Base-by-base conservation (phyloP, 2,888 invertebrate genomes). In the Lasioglossum pauxillum region DNA sequence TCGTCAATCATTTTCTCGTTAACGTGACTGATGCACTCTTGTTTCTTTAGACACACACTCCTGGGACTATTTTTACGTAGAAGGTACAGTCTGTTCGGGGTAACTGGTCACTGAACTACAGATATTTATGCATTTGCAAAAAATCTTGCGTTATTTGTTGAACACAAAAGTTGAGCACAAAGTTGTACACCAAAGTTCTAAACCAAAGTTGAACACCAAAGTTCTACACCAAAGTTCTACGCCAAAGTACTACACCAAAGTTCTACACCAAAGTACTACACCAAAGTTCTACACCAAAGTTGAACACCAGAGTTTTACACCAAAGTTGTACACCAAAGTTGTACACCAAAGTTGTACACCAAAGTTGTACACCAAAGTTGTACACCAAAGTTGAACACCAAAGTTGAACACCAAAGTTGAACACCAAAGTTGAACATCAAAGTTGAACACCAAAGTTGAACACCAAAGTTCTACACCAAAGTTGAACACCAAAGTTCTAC, bases 1-100 rank as follows among this genome's bases (percentile, higher is more conserved):
- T 64, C 69, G 69, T 78, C 46, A 69, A 78, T 78, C 77, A 78
- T 69, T 49, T 78, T 77, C 77, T 67, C 49, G 77, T 78, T 69
- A 69, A 69, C 35, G 49, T 10, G 49, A 38, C 69, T 78, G 49
- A 67, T 49, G 10, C 35, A 38, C 67, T 44, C 67, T 57, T 49
- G 78, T 35, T 46, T 69, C 35, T 46, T 53, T 69, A n/a, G 49
- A 16, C 69, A 12, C 27, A 49, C 46, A 14, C 49, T 19, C 31
- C 3, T 0, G 8, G 10, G 41, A 19, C 27, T 35, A 49, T 46
- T 53, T 78, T 53, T 69, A 10, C 35, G 27, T 12, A 27, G 60
- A 16, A 2, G 4, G 8, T 31, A 44, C 10, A 14, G 23, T 12
- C 12, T 0, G 46, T 46, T 35, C 64, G n/a, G 49, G 16, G 8